Evolutionary conservation across 2,888 invertebrate species (phyloP).

Genomic region (Patella depressa): DNA sequence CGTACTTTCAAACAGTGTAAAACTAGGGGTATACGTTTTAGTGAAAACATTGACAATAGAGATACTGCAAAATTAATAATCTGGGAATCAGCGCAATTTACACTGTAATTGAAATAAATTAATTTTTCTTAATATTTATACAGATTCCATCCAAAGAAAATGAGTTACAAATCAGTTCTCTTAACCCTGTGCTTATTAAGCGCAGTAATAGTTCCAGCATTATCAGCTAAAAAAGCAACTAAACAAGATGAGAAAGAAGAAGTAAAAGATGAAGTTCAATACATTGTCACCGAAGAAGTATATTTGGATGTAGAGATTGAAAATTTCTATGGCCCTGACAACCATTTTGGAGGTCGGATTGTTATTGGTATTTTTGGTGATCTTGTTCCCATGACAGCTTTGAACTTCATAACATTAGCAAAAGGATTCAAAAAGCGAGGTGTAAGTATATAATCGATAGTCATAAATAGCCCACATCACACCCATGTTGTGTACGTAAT

Average conservation of each 20-base stretch:
- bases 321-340: slow-evolving; percentile 39
- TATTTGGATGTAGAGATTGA: slow-evolving; percentile 59
- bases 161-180: not conserved
- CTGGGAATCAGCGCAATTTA: no score
- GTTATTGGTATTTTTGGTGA: slow-evolving; percentile 46
- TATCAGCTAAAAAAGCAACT: not conserved
- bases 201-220: not conserved
- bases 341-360: slow-evolving; percentile 37
- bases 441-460: slow-evolving; percentile 22
- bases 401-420: slow-evolving; percentile 48
- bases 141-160: no score
- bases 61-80: no score
- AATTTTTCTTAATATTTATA: no score
- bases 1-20: no score
- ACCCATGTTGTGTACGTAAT: no score
- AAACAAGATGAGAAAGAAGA: not conserved
- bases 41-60: no score
- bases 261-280: not conserved
- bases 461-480: no score
- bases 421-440: slow-evolving; percentile 42
- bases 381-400: slow-evolving; percentile 43
- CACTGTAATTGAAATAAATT: no score
- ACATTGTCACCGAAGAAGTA: slow-evolving; percentile 58
- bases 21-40: no score
- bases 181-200: not conserved